Conservation (phyloP, 2,113 vertebrate genomes). For the Malurus melanocephalus region DNA sequence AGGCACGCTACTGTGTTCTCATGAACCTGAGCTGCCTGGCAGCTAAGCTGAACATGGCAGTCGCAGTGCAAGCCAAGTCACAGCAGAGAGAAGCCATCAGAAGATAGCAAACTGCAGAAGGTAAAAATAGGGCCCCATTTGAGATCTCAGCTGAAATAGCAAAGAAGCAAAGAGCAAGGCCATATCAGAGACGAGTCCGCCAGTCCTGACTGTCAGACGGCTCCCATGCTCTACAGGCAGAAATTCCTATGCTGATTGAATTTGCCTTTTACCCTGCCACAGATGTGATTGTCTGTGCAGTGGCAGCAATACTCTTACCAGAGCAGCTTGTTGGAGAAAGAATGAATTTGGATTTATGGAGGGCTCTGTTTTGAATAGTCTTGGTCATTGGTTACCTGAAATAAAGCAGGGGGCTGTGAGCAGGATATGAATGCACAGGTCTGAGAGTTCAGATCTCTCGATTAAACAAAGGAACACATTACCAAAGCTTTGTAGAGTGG, state of each 20-base stretch:
- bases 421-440: background rate
- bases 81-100: background rate
- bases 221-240: background rate
- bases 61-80: background rate
- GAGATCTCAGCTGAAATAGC: background rate
- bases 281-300: background rate
- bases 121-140: background rate
- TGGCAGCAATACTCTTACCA: background rate
- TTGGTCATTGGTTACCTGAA: background rate
- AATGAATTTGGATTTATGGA: background rate
- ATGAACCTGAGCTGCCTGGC: background rate
- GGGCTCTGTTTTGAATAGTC: background rate
- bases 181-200: accelerated
- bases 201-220: background rate
- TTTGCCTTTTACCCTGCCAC: background rate
- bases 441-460: background rate
- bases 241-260: background rate
- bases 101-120: background rate
- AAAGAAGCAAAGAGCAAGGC: background rate
- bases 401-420: background rate
- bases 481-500: conserved; percentile 1
- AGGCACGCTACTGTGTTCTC: accelerated
- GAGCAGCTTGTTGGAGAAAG: background rate
- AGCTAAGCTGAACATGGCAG: background rate
- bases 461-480: conserved; percentile 34